Percentiles rank a stretch among this genome's conserved stretches.
These are phyloP conservation scores for Hydrozoanthus tunicans DNA, from an alignment of 64 coral and sea anemone species.

Conservation along the genomic window DNA sequence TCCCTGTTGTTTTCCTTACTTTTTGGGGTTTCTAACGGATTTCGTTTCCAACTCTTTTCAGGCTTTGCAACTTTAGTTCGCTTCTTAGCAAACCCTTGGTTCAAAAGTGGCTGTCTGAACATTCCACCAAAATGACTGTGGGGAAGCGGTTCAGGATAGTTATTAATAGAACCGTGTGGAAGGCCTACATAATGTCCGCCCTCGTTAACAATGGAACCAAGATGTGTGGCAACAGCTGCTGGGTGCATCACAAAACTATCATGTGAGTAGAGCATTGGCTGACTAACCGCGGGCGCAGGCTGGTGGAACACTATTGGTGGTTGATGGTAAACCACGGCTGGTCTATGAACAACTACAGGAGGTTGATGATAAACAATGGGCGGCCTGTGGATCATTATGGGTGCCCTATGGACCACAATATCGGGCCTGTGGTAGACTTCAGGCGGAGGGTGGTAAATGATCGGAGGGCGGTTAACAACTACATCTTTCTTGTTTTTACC, in stretches of 20 bases:
- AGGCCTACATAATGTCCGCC: slow-evolving; percentile 88
- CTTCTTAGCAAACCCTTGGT: slow-evolving; percentile 21
- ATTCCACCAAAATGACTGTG: slow-evolving; percentile 4
- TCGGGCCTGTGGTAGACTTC: slow-evolving; percentile 99
- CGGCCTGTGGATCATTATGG: slow-evolving; percentile 95
- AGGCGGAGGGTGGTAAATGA: slow-evolving; percentile 98
- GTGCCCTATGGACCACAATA: slow-evolving; percentile 95
- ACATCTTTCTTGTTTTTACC: slow-evolving; percentile 94
- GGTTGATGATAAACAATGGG: slow-evolving; percentile 98
- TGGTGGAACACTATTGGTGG: slow-evolving; percentile 98
- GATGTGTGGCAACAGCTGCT: slow-evolving; percentile 73
- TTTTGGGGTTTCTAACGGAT: neutral
- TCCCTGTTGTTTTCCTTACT: neutral
- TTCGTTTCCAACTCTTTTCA: neutral
- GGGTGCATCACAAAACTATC: slow-evolving; percentile 95
- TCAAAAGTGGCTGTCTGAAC: neutral
- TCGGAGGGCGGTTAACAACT: slow-evolving; percentile 96
- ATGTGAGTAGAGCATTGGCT: slow-evolving; percentile 92
- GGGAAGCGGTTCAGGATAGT: slow-evolving; percentile 65
- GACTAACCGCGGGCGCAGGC: slow-evolving; percentile 91
- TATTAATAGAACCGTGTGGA: slow-evolving; percentile 80
- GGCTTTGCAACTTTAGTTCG: slow-evolving; percentile 32
- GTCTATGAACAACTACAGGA: slow-evolving; percentile 93
- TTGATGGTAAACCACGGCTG: slow-evolving; percentile 97
- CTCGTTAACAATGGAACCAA: slow-evolving; percentile 90